Evolutionary conservation across 2,113 vertebrate species (phyloP), one percentile per base, ranked within the genome.

Genomic region (Gallinago paraguaiae): DNA sequence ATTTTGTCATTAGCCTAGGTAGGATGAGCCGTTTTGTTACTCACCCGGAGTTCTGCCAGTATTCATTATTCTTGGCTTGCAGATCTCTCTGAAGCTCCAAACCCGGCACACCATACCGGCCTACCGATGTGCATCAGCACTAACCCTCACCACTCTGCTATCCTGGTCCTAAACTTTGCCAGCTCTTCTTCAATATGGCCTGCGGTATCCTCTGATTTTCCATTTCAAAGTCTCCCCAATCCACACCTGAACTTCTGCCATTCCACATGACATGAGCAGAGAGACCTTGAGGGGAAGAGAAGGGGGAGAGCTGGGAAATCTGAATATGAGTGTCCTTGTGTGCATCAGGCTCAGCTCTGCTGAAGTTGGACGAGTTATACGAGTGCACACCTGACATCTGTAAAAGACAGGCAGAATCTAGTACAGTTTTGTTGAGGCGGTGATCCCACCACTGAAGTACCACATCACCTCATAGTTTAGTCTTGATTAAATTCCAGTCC

Each of bases 211-310:
- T 91, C 92, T 72, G 74, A 93, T 95, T 96, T 97, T 96, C 86
- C 95, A 96, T 95, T 96, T 97, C 95, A 95, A 96, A 96, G 95
- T 85, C 65, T 93, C 80, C 92, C 94, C 91, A 77, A 95, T 95
- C 65, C 81, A 39, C 81, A 84, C 53, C 95, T 95, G 89, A 95
- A 75, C 53, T 85, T 60, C 56, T 79, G 83, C 95, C 91, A 75
- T 97, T 97, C 91, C 96, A 89, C 91, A 76, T 95, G 83, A 93
- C 83, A 82, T 14, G 8, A 86, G 43, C 48, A 92, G 71, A 92
- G 84, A 95, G 69, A 95, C 61, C 77, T 89, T 75, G 86, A 95
- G 92, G 72, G 88, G 50, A 87, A 82, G 74, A 56, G 18, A 18
- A 68, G 65, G 33, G 37, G 41, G 64, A 89, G 45, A 89, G 35